Evolutionary conservation across 2,797 vertebrate species (phyloP).

Genomic region (Micromesistius poutassou): DNA sequence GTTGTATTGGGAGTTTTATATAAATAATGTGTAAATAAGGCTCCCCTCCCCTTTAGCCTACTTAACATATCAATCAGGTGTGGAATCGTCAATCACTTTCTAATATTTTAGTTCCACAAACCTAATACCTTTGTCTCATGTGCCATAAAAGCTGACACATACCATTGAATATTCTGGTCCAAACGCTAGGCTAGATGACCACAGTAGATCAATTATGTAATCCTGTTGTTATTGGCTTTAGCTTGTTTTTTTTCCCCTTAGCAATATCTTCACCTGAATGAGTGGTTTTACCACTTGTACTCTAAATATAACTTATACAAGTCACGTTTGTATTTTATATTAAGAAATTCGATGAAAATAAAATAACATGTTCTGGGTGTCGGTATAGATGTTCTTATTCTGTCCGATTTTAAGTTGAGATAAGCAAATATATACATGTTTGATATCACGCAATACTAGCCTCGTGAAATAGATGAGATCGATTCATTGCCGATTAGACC

Average conservation of each 20-base stretch:
- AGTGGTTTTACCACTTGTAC: neutral
- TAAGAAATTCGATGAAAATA: neutral
- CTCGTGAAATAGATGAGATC: neutral
- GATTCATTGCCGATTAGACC: neutral
- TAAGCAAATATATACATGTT: neutral
- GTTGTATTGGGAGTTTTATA: conserved; percentile 50
- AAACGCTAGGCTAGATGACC: conserved; percentile 35
- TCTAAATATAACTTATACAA: neutral
- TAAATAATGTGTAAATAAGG: conserved; percentile 42
- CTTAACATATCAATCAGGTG: neutral
- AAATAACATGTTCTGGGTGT: neutral
- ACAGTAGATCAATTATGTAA: conserved; percentile 47
- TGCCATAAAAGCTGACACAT: conserved; percentile 38
- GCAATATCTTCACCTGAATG: conserved; percentile 42
- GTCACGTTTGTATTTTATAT: neutral
- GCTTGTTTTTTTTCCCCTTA: conserved; percentile 35
- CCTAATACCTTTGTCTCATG: conserved; percentile 4
- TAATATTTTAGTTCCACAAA: neutral
- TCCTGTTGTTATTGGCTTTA: conserved; percentile 48
- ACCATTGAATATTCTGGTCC: conserved; percentile 36
- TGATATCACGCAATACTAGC: neutral
- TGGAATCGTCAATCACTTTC: neutral
- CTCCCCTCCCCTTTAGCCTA: neutral
- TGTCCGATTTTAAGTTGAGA: neutral
- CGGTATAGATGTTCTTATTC: no score